Percentiles rank a stretch among this genome's conserved stretches.
phyloP scores from a whole-genome alignment of 2,113 vertebrate genomes.

The Lepidothrix coronata region DNA sequence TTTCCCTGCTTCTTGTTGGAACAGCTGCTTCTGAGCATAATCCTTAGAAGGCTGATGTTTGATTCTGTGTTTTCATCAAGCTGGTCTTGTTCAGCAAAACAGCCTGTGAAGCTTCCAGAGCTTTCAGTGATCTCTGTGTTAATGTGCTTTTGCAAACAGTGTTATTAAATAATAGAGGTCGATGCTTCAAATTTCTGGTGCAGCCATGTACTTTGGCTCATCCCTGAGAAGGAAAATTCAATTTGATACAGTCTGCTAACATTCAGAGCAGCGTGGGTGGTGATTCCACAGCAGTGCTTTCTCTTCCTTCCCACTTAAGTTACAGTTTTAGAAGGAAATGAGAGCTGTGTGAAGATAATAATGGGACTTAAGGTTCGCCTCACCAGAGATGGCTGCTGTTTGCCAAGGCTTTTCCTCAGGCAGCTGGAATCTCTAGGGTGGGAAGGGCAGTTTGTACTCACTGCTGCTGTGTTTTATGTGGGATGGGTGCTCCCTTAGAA shows the following conservation, averaged over 20 bases:
- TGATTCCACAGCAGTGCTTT: conserved; percentile 14
- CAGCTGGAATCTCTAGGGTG: background rate
- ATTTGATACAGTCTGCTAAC: background rate
- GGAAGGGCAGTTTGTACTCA: background rate
- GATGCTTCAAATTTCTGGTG: background rate
- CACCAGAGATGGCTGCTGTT: background rate
- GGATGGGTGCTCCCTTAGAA: conserved; percentile 19
- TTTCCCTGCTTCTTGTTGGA: background rate
- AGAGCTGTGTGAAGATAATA: background rate
- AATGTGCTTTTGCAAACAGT: background rate
- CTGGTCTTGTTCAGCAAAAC: background rate
- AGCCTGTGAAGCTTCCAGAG: background rate
- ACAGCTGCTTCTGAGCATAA: background rate
- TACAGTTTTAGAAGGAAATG: conserved; percentile 1
- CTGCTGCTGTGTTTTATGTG: background rate
- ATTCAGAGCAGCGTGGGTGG: background rate
- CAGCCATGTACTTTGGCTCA: background rate
- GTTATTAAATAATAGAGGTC: background rate
- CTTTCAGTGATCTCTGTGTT: conserved; percentile 3
- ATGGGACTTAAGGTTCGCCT: background rate
- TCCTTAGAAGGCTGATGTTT: background rate
- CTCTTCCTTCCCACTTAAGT: conserved; percentile 19
- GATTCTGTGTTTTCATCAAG: background rate
- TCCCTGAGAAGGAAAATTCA: background rate
- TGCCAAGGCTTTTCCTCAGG: background rate